Base-by-base conservation (phyloP, 2,797 vertebrate genomes). In the Urophycis tenuis region DNA sequence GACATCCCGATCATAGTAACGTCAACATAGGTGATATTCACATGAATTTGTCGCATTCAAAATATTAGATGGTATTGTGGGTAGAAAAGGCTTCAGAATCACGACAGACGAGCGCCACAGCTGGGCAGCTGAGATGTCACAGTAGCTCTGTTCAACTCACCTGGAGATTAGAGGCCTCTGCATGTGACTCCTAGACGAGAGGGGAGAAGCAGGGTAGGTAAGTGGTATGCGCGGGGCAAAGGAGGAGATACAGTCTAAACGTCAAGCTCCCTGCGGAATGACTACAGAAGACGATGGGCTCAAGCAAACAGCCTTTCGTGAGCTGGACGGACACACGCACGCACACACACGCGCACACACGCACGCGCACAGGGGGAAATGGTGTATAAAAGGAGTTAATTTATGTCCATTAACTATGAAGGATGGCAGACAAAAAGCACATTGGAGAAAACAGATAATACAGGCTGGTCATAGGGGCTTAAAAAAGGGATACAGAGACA, bases 401-500 rank as follows among this genome's bases (percentile, higher is more conserved):
- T 75, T 25, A 67, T 75, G 76, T 83, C 22, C 30, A 76, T 10
- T 10, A 76, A 76, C 30, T 74, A 77, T 32, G 30, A 79, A 35
- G 77, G 25, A 22, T 80, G 72, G 25, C 31, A 36, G 36, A 78
- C 31, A 73, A 81, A n/a, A 85, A 64, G 73, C 72, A 81, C 77
- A 80, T 74, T 53, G 0, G 11, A 49, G 72, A 53, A 53, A 73
- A 77, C 36, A 0, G 72, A 32, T n/a, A 80, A 78, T 2, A 22
- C 35, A 74, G 64, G 33, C 60, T 29, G 60, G n/a, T 67, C 11
- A 25, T 14, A 60, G 53, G 60, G 60, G 60, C 60, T 29, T 67
- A n/a, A 32, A 71, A 35, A 75, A 83, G 85, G 85, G 83, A 89
- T 87, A 88, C 81, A 77, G 82, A 78, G 86, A 87, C 81, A 83